Evolutionary conservation across 2,888 invertebrate genomes (phyloP).

Genomic region (Alcis repandata): DNA sequence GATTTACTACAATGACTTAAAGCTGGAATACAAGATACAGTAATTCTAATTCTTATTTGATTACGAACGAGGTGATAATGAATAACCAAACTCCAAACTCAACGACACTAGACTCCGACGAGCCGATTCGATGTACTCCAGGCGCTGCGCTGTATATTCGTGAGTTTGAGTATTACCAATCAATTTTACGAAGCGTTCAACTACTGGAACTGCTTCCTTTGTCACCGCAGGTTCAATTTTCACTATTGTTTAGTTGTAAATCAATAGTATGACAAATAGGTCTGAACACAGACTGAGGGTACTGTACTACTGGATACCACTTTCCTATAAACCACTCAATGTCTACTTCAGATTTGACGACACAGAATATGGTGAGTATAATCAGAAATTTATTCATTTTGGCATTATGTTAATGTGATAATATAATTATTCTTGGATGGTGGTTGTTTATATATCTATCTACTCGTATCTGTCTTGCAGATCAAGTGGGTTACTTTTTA

Average conservation of each 20-base stretch:
- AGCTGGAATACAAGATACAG: too few relatives aligned
- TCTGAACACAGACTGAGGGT: background rate
- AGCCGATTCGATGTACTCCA: too few relatives aligned
- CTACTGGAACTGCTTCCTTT: background rate
- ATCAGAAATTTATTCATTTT: background rate
- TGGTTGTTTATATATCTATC: too few relatives aligned
- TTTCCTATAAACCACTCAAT: conserved; percentile 4
- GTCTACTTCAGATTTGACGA: background rate
- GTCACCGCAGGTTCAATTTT: conserved; percentile 1
- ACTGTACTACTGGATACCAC: background rate
- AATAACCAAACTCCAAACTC: too few relatives aligned
- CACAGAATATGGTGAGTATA: background rate
- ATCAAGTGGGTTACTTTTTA: background rate
- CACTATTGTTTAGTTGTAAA: background rate
- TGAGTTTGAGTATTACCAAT: too few relatives aligned
- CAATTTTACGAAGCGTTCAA: background rate
- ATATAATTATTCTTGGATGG: too few relatives aligned
- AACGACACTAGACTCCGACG: too few relatives aligned
- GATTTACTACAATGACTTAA: too few relatives aligned
- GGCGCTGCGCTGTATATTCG: too few relatives aligned
- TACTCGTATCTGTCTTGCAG: background rate
- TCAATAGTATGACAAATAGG: background rate
- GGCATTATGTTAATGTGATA: background rate
- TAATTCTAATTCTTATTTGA: too few relatives aligned
- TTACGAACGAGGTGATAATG: too few relatives aligned